phyloP scores from a whole-genome alignment of 2,797 vertebrate species.

The Gastrophryne carolinensis region DNA sequence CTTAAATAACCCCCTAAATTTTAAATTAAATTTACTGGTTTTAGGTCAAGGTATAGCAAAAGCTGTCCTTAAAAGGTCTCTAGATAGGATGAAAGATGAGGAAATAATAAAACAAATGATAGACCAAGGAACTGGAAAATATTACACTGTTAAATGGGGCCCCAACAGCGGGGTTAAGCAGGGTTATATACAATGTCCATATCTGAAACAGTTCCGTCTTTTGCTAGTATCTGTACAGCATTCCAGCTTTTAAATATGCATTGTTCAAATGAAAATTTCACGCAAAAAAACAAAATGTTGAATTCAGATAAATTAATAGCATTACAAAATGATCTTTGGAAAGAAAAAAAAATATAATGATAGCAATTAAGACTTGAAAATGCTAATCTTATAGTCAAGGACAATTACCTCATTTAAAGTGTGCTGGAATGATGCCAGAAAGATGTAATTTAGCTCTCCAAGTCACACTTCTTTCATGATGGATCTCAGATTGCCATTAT shows the following conservation, averaged over 20 bases:
- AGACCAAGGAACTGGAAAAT: too few species aligned
- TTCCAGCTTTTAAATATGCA: slow-evolving; percentile 85
- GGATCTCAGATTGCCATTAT: slow-evolving; percentile 87
- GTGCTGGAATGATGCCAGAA: slow-evolving; percentile 97
- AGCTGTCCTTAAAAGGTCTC: too few species aligned
- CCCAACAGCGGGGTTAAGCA: too few species aligned
- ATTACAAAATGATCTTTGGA: slow-evolving; percentile 74
- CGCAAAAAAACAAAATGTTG: slow-evolving; percentile 98
- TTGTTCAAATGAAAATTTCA: slow-evolving; percentile 99
- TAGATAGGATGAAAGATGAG: too few species aligned
- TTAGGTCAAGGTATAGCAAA: too few species aligned
- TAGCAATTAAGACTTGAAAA: slow-evolving; percentile 99
- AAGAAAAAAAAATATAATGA: slow-evolving; percentile 96
- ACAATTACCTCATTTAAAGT: slow-evolving; percentile 99
- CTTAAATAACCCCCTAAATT: too few species aligned
- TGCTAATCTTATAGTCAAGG: slow-evolving; percentile 99
- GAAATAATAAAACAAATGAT: too few species aligned
- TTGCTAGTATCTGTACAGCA: slow-evolving; percentile 63
- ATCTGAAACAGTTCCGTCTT: slow-evolving; percentile 65
- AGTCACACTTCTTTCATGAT: slow-evolving; percentile 98
- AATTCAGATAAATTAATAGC: slow-evolving; percentile 99
- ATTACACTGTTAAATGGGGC: too few species aligned
- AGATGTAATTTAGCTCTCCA: slow-evolving; percentile 97
- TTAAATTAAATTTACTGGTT: too few species aligned
- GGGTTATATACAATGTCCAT: slow-evolving; percentile 4